Base-by-base conservation (phyloP, 1,140 invertebrate species). In the Helicorthomorpha holstii region DNA sequence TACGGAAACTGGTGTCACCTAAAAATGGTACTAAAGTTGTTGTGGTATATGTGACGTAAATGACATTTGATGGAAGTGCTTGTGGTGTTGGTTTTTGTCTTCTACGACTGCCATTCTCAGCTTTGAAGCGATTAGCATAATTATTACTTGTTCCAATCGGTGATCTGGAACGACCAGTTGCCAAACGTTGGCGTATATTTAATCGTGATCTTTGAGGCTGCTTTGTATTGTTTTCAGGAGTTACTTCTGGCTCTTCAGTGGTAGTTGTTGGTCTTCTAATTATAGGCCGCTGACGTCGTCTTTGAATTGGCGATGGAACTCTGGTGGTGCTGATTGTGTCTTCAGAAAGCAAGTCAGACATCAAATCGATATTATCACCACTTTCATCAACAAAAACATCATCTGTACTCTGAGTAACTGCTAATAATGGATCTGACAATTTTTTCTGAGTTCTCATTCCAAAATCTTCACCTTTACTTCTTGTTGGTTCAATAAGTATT, bases 21-120 rank as follows among this genome's bases (percentile, higher is more conserved):
- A 63, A 55, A 29, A 64, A 58, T 14, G 60, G 59, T 19, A 64
- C 51, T 2, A 57, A 52, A 0, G 59, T 62, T 10, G 58, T 61
- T 10, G 60, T 64, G 38, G 59, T 57, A 48, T 56, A 64, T 19
- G 58, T 61, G 16, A 58, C 58, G 41, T 56, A 63, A 2, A 63
- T 55, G 2, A 62, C 57, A 23, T 60, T 60, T 12, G 59, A 58
- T 1, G 59, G 55, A 12, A 54, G 42, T 2, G 12, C 3, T 12
- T 46, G 4, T 21, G 44, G 44, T 10, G 19, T 34, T 7, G 25
- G 4, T 12, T 46, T 46, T 12, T 22, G 44, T 21, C 44, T 7
- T 46, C 7, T 7, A 12, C 44, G 7, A 46, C 19, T 46, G 4
- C 19, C 19, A 46, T 46, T 46, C 21, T 4, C 25, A 19, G 44